Evolutionary conservation across 1,140 invertebrate genomes (phyloP), one percentile per base, ranked within the genome.

Genomic region (Yoshiicerus persimilis): DNA sequence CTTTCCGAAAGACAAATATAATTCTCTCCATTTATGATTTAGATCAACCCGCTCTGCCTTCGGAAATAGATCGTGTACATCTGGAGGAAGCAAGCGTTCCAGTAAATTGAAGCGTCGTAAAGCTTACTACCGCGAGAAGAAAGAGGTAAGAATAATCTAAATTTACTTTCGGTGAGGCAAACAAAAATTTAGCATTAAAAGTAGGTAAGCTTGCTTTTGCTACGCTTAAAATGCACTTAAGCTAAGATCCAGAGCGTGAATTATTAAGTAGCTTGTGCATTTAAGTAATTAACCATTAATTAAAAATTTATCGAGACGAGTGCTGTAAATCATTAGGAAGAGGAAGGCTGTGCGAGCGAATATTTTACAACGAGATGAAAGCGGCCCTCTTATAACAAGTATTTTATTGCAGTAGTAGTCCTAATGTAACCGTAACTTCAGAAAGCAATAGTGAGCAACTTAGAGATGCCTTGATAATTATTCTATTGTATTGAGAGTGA

Each of bases 81-180:
- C 75, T 32, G 80, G 64, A 38, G 64, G 83, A 32, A 88, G 88
- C 47, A 89, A 88, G 47, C 86, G 87, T 25, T 90, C 89, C 3
- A 84, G 87, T 27, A 90, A 90, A 88, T 90, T 90, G 70, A 90
- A 88, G 83, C 89, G 89, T 30, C 86, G 89, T 11, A 90, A 90
- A 64, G 89, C 89, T 9, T 90, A 90, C 86, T 90, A 90, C 88
- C 86, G 86, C 23, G 88, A 90, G 23, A 88, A 87, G 86, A 90
- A 90, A 87, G 89, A 90, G 89, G 89, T 90, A 87, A 87, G 38
- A 23, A 56, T 39, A 36, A 86, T 47, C n/a, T 36, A 77, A 23
- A 16, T 87, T 34, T 83, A n/a, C 20, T 56, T 56, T 56, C 62
- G 39, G 75, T 56, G 30, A 56, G 16, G 20, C 20, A n/a, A n/a